phyloP scores from a whole-genome alignment of 2,888 invertebrate genomes.

The Crossocerus cetratus region DNA sequence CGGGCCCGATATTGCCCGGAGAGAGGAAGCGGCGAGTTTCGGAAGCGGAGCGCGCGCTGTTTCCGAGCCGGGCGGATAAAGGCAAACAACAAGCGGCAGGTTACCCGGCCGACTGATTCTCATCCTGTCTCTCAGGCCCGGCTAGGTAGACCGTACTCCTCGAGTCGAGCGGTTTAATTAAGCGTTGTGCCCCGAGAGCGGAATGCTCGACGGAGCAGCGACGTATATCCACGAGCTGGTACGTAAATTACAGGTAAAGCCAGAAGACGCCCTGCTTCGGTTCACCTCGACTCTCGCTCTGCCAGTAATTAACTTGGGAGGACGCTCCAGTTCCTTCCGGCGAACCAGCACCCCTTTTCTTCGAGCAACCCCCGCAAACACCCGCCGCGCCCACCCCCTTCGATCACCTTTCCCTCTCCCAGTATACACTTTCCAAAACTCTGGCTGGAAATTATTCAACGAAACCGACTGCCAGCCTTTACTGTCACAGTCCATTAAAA shows the following conservation, averaged over 20 bases:
- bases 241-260: slow-evolving; percentile 69
- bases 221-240: slow-evolving; percentile 58
- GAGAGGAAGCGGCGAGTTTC: too few species aligned
- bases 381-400: too few species aligned
- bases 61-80: too few species aligned
- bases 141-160: slow-evolving; percentile 6
- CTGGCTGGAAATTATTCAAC: too few species aligned
- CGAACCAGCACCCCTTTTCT: slow-evolving; percentile 35
- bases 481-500: too few species aligned
- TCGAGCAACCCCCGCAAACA: background rate
- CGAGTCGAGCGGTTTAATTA: slow-evolving; percentile 54
- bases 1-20: too few species aligned
- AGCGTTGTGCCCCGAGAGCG: slow-evolving; percentile 60
- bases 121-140: slow-evolving; percentile 24
- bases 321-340: slow-evolving; percentile 65
- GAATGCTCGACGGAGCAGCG: slow-evolving; percentile 50
- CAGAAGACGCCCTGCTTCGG: slow-evolving; percentile 54
- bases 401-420: too few species aligned
- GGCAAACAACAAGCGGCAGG: slow-evolving; percentile 2
- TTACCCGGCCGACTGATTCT: slow-evolving; percentile 32
- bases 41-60: too few species aligned
- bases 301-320: slow-evolving; percentile 67
- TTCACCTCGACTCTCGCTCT: slow-evolving; percentile 55
- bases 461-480: too few species aligned
- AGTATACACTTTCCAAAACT: too few species aligned